These are phyloP conservation scores for Tenthredo notha DNA, from an alignment of 2,888 invertebrate genomes.

Conservation along the genomic window DNA sequence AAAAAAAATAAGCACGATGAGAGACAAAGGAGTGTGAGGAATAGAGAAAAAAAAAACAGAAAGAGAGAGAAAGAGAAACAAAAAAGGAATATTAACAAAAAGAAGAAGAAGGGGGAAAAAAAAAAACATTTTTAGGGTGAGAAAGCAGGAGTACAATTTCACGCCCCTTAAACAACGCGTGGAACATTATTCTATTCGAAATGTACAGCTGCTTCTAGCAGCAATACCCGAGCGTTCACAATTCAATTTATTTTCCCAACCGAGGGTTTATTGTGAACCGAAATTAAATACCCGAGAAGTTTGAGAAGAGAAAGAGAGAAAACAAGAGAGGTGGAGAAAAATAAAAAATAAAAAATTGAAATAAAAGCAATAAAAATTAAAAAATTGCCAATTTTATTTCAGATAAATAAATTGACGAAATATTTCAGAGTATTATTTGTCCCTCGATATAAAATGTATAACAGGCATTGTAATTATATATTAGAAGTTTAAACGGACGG, in stretches of 20 bases:
- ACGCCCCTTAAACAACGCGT: constrained; percentile 41
- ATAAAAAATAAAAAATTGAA: no score
- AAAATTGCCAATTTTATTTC: not conserved
- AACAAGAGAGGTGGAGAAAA: no score
- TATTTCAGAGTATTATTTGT: not conserved
- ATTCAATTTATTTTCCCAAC: constrained; percentile 29
- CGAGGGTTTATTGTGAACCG: not conserved
- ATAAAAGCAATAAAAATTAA: no score
- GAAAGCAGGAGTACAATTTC: constrained; percentile 33
- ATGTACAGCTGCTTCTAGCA: constrained; percentile 42
- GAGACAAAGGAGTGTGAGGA: not conserved
- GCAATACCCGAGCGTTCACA: constrained; percentile 9
- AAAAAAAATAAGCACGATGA: not conserved
- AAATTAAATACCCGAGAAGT: constrained; percentile 14
- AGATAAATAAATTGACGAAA: not conserved
- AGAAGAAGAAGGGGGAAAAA: not conserved
- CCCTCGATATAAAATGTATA: not conserved
- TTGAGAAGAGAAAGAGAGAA: not conserved
- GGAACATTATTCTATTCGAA: constrained; percentile 41
- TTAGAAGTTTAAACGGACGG: not conserved
- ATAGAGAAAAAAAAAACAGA: constrained; percentile 18
- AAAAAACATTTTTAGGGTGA: constrained; percentile 1
- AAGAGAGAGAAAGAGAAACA: constrained; percentile 47
- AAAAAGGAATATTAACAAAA: constrained; percentile 19
- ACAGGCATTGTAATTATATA: not conserved